Evolutionary conservation across 1,140 invertebrate genomes (phyloP).

Genomic region (Temnothorax curvispinosus): DNA sequence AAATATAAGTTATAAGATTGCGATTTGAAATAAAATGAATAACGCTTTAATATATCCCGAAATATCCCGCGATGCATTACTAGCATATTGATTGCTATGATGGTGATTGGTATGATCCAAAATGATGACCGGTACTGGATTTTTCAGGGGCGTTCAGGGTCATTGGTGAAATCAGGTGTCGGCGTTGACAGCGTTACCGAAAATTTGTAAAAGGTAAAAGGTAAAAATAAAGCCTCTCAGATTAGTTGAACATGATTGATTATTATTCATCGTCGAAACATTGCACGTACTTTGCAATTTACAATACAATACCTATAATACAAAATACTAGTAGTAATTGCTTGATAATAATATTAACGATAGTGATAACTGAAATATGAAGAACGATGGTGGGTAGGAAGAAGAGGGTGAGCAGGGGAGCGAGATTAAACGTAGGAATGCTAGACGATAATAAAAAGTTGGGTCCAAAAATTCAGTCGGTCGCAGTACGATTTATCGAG

Average conservation of each 20-base stretch:
- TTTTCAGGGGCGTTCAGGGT: too few species aligned
- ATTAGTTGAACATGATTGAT: constrained; percentile 83
- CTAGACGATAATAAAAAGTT: constrained; percentile 25
- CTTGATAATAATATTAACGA: constrained; percentile 70
- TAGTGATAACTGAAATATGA: constrained; percentile 68
- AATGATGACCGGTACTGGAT: too few species aligned
- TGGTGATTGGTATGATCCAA: too few species aligned
- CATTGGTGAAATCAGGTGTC: too few species aligned
- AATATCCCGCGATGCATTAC: neutral
- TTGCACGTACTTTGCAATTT: constrained; percentile 83
- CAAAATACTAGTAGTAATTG: constrained; percentile 79
- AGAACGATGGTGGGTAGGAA: constrained; percentile 61
- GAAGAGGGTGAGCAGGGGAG: neutral
- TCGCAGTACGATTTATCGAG: constrained; percentile 42
- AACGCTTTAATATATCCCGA: neutral
- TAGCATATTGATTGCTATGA: neutral
- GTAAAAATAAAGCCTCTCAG: neutral
- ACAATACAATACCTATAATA: constrained; percentile 83
- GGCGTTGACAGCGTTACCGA: too few species aligned
- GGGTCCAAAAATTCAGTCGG: constrained; percentile 48
- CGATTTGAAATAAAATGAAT: neutral
- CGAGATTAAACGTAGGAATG: constrained; percentile 45
- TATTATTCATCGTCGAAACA: constrained; percentile 84
- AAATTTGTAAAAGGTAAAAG: neutral
- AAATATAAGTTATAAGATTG: neutral